Evolutionary conservation across 2,888 invertebrate species (phyloP).

Genomic region (Pterostichus niger): DNA sequence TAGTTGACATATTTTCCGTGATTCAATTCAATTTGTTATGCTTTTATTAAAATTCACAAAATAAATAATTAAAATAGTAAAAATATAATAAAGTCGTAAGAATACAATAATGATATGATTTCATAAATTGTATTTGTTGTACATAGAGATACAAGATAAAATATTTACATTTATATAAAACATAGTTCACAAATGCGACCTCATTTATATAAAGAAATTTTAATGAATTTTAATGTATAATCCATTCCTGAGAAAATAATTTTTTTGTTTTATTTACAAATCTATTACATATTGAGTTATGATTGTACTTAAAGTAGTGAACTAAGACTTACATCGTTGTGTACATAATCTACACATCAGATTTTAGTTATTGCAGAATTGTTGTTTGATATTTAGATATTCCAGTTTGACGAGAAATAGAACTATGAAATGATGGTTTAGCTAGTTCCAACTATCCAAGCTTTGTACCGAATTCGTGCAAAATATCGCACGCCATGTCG

Average conservation of each 20-base stretch:
- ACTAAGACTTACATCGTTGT: conserved; percentile 58
- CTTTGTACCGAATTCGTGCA: conserved; percentile 92
- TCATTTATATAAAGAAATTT: conserved; percentile 70
- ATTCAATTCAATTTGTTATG: not conserved
- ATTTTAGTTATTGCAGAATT: conserved; percentile 59
- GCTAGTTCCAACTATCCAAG: conserved; percentile 70
- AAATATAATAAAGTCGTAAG: not conserved
- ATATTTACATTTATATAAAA: conserved; percentile 71
- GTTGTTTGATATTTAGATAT: conserved; percentile 52
- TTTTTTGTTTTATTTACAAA: conserved; percentile 61
- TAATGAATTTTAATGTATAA: conserved; percentile 67
- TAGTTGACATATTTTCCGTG: too few relatives aligned
- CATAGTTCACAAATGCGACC: conserved; percentile 70
- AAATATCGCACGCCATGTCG: conserved; percentile 96
- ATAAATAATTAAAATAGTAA: not conserved
- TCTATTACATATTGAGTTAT: conserved; percentile 55
- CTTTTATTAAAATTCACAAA: not conserved
- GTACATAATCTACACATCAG: conserved; percentile 49
- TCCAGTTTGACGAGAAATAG: conserved; percentile 29
- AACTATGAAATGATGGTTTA: conserved; percentile 1
- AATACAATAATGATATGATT: conserved; percentile 31
- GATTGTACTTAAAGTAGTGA: conserved; percentile 63
- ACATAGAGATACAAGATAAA: conserved; percentile 70
- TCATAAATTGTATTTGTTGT: conserved; percentile 67
- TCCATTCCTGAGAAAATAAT: conserved; percentile 71